phyloP scores from a whole-genome alignment of 2,113 vertebrate genomes.

The Chaenocephalus aceratus region DNA sequence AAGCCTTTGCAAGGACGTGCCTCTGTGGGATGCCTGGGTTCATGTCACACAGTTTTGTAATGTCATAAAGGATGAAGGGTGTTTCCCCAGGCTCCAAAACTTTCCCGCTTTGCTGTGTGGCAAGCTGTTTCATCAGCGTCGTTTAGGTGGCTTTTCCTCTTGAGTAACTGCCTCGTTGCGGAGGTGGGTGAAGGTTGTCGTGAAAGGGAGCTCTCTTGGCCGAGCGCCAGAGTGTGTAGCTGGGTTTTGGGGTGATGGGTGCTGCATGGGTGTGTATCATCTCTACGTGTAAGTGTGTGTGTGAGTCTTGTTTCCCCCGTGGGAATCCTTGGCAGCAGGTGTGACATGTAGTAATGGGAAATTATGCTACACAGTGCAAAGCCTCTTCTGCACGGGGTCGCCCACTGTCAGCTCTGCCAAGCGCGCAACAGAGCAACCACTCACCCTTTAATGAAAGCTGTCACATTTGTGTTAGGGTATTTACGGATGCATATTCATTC shows the following conservation, averaged over 20 bases:
- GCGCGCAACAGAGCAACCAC: slow-evolving; percentile 63
- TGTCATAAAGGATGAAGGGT: slow-evolving; percentile 74
- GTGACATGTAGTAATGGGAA: slow-evolving; percentile 82
- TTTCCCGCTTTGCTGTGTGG: slow-evolving; percentile 71
- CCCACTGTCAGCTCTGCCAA: slow-evolving; percentile 75
- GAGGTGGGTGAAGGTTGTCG: slow-evolving; percentile 79
- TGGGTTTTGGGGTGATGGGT: slow-evolving; percentile 70
- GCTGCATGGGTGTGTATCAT: slow-evolving; percentile 66
- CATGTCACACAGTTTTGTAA: slow-evolving; percentile 74
- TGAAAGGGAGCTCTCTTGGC: slow-evolving; percentile 75
- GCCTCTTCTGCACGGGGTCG: slow-evolving; percentile 78
- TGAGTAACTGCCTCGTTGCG: slow-evolving; percentile 73
- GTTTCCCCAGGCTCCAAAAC: slow-evolving; percentile 69
- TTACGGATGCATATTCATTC: slow-evolving; percentile 71
- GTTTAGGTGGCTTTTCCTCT: slow-evolving; percentile 75
- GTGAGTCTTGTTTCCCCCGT: slow-evolving; percentile 57
- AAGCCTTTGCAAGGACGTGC: slow-evolving; percentile 45
- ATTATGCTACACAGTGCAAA: slow-evolving; percentile 81
- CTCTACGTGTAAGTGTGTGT: slow-evolving; percentile 47
- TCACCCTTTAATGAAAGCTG: slow-evolving; percentile 77
- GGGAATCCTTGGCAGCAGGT: slow-evolving; percentile 78
- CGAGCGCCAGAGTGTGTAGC: slow-evolving; percentile 65
- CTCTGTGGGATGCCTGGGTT: slow-evolving; percentile 46
- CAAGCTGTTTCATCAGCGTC: slow-evolving; percentile 78
- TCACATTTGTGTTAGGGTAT: slow-evolving; percentile 66